Conservation (phyloP, 53 echinoderm and acorn worm species). For the Echinometra lucunter region DNA sequence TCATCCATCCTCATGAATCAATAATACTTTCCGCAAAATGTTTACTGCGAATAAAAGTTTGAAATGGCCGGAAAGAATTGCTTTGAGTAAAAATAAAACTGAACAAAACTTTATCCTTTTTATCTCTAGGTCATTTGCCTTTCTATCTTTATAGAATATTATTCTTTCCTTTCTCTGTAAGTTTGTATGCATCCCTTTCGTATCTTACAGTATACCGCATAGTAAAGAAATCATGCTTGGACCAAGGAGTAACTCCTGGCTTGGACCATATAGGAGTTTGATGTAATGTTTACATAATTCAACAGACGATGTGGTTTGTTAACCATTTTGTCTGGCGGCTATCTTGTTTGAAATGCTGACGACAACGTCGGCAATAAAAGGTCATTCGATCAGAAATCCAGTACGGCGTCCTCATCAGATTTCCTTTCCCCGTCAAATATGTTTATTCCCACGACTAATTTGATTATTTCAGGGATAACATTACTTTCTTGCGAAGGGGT, state of each 20-base stretch:
- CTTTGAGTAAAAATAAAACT: neutral
- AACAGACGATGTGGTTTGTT: neutral
- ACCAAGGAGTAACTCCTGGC: too few species aligned
- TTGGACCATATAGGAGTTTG: neutral
- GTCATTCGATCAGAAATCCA: neutral
- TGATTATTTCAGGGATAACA: neutral
- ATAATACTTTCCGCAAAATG: neutral
- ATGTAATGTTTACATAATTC: conserved; percentile 11
- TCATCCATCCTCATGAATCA: neutral
- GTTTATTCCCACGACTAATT: neutral
- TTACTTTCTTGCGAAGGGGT: neutral
- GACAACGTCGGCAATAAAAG: neutral
- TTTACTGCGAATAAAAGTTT: neutral
- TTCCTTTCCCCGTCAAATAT: neutral
- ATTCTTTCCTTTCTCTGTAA: neutral
- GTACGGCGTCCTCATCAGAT: neutral
- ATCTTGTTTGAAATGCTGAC: neutral
- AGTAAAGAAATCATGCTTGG: too few species aligned
- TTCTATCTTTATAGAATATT: neutral
- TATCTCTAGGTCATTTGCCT: neutral
- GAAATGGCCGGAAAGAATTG: neutral
- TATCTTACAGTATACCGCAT: too few species aligned
- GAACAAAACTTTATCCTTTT: neutral
- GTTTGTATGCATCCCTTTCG: neutral
- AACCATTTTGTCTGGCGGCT: neutral